phyloP scores from a whole-genome alignment of 2,888 invertebrate species.

The Stenodera caucasica region DNA sequence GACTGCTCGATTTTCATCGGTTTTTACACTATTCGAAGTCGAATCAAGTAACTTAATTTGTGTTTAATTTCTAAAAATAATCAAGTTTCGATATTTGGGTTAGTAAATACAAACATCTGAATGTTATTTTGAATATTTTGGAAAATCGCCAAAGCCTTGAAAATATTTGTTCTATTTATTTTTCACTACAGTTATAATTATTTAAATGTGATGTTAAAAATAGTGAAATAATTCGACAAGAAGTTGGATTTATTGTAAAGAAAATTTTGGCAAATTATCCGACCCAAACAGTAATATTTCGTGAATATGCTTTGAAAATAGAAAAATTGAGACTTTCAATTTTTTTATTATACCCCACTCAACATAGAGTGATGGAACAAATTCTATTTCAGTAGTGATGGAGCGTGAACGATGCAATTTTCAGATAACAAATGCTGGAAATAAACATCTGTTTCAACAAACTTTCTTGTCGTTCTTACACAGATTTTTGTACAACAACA shows the following conservation, averaged over 20 bases:
- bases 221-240: constrained; percentile 1
- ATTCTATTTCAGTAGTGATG: background rate
- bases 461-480: background rate
- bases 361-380: background rate
- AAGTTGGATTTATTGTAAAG: background rate
- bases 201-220: background rate
- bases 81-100: background rate
- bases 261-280: background rate
- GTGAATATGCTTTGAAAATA: too few species aligned
- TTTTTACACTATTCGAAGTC: too few species aligned
- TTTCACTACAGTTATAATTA: background rate
- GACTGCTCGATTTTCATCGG: too few species aligned
- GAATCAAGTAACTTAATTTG: background rate
- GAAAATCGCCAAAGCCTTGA: background rate
- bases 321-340: too few species aligned
- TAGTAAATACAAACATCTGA: background rate
- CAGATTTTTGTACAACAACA: background rate
- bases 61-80: background rate
- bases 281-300: too few species aligned
- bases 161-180: background rate
- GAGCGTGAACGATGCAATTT: background rate
- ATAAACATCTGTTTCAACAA: background rate
- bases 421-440: background rate
- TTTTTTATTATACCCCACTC: too few species aligned
- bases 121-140: constrained; percentile 1